phyloP scores from a whole-genome alignment of 2,797 vertebrate species.

The Lacerta viridis region DNA sequence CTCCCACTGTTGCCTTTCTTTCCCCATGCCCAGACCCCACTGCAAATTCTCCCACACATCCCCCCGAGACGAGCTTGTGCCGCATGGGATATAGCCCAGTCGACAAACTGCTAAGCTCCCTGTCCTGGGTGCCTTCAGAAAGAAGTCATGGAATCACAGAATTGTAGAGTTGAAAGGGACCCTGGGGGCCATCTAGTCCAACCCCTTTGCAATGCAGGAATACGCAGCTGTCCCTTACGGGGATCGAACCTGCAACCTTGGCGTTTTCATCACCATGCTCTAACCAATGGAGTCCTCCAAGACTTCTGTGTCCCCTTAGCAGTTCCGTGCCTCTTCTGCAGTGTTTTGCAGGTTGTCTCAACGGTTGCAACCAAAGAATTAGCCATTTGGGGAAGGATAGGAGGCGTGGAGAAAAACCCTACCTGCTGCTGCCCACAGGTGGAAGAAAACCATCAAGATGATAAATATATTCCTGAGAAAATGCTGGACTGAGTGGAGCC shows the following conservation, averaged over 20 bases:
- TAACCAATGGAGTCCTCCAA: too few relatives aligned
- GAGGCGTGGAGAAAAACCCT: background rate
- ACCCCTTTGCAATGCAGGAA: too few relatives aligned
- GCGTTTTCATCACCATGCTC: too few relatives aligned
- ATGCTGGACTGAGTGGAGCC: background rate
- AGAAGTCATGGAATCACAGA: too few relatives aligned
- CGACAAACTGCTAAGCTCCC: background rate
- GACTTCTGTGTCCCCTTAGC: background rate
- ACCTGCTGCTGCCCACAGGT: conserved; percentile 30
- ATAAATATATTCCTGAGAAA: conserved; percentile 16
- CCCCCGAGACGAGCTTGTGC: too few relatives aligned
- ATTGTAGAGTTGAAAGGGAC: too few relatives aligned
- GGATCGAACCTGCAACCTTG: too few relatives aligned
- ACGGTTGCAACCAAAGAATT: too few relatives aligned
- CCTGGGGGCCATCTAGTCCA: too few relatives aligned
- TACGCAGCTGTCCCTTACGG: too few relatives aligned
- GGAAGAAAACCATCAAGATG: conserved; percentile 13
- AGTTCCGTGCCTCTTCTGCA: fast-evolving
- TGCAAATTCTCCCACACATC: too few relatives aligned
- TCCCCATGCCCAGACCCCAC: background rate
- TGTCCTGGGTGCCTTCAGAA: background rate
- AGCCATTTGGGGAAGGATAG: too few relatives aligned
- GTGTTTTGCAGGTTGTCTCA: fast-evolving
- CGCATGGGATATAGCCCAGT: background rate
- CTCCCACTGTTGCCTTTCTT: background rate